Evolutionary conservation across 1,140 invertebrate species (phyloP).

Genomic region (Sarcophaga bullata): DNA sequence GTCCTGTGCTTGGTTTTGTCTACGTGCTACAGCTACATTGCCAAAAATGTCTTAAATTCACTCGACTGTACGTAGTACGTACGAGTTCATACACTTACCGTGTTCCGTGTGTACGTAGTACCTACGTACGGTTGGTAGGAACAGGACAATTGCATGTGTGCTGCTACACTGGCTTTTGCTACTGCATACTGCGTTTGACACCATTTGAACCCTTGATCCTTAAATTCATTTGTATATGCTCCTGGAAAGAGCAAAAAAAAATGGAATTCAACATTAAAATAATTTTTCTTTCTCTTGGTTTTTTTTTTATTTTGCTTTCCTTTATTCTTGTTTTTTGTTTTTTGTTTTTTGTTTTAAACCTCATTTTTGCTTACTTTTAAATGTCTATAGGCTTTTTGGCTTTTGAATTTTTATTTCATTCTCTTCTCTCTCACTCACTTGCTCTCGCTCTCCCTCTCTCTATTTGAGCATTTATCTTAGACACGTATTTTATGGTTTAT

Average conservation of each 20-base stretch:
- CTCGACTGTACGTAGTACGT: neutral
- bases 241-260: too few species aligned
- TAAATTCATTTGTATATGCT: neutral
- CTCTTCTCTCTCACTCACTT: neutral
- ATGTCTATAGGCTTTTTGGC: neutral
- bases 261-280: neutral
- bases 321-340: neutral
- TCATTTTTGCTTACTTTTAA: neutral
- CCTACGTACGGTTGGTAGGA: neutral
- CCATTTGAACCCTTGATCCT: slow-evolving; percentile 13
- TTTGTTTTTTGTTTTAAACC: neutral
- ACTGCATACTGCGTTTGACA: neutral
- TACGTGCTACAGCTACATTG: slow-evolving; percentile 12
- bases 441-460: neutral
- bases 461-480: neutral
- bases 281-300: neutral
- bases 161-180: neutral
- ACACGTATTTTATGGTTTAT: slow-evolving; percentile 15
- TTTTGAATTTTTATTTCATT: neutral
- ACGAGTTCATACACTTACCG: neutral
- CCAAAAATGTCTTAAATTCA: slow-evolving; percentile 7
- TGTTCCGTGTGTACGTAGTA: too few species aligned
- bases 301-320: neutral
- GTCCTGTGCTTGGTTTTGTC: slow-evolving; percentile 23
- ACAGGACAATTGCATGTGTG: neutral